Evolutionary conservation across 2,113 vertebrate species (phyloP).

Genomic region (Etheostoma cragini): DNA sequence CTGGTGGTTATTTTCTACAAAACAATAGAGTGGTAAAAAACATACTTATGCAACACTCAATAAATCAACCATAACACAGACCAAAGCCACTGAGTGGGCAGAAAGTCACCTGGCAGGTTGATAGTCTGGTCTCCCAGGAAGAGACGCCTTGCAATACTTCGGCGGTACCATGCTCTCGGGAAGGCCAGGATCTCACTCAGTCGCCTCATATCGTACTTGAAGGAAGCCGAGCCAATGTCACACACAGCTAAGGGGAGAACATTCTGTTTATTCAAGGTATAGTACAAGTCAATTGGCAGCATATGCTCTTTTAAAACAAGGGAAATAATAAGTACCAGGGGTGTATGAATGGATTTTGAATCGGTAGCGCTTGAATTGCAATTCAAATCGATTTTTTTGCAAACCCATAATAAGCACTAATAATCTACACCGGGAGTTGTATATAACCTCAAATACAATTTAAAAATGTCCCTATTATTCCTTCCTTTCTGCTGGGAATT

Average conservation of each 20-base stretch:
- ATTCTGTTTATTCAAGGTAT: not conserved
- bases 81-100: not conserved
- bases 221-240: constrained; percentile 98
- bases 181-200: constrained; percentile 98
- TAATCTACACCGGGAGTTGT: not conserved
- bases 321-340: too few relatives aligned
- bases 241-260: constrained; percentile 89
- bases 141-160: constrained; percentile 95
- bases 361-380: too few relatives aligned
- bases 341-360: too few relatives aligned
- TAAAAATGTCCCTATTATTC: not conserved
- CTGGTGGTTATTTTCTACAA: not conserved
- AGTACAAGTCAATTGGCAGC: not conserved
- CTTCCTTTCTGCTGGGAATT: not conserved
- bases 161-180: constrained; percentile 97
- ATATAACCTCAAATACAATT: not conserved
- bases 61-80: not conserved
- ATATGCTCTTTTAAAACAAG: not conserved
- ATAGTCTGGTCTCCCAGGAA: constrained; percentile 99
- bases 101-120: constrained; percentile 88
- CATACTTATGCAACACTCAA: not conserved
- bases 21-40: not conserved
- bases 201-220: constrained; percentile 98
- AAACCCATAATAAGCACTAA: too few relatives aligned
- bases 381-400: too few relatives aligned